phyloP scores from a whole-genome alignment of 2,113 vertebrate genomes.

The Melanotaenia duboulayi region DNA sequence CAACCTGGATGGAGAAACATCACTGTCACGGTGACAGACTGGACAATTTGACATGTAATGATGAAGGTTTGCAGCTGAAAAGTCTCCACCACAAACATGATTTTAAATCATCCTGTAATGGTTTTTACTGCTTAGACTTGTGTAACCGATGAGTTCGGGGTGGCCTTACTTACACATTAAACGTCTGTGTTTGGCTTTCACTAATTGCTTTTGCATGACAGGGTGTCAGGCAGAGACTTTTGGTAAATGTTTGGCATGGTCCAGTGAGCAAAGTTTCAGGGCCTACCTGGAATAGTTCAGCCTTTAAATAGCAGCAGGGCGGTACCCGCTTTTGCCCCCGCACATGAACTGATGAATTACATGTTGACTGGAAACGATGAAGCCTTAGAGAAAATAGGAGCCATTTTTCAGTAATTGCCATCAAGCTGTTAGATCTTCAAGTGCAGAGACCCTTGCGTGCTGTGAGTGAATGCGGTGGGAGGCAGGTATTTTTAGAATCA shows the following conservation, averaged over 20 bases:
- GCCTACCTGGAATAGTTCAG: slow-evolving; percentile 78
- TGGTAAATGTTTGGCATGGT: slow-evolving; percentile 77
- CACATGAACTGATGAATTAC: slow-evolving; percentile 77
- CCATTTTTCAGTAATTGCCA: slow-evolving; percentile 79
- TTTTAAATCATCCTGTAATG: slow-evolving; percentile 55
- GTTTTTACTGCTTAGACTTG: slow-evolving; percentile 55
- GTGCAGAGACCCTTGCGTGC: slow-evolving; percentile 61
- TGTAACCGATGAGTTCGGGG: slow-evolving; percentile 59
- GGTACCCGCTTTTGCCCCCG: slow-evolving; percentile 71
- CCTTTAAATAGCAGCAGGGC: slow-evolving; percentile 77
- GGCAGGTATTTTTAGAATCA: slow-evolving; percentile 79
- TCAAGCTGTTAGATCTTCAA: slow-evolving; percentile 64
- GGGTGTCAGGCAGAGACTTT: slow-evolving; percentile 75
- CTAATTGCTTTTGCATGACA: slow-evolving; percentile 70
- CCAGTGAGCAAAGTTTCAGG: slow-evolving; percentile 61
- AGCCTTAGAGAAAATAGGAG: slow-evolving; percentile 74
- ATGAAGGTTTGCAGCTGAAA: slow-evolving; percentile 12
- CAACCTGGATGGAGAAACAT: slow-evolving; percentile 71
- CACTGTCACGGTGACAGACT: slow-evolving; percentile 32
- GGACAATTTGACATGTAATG: slow-evolving; percentile 39
- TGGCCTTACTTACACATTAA: slow-evolving; percentile 56
- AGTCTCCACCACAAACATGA: too few relatives aligned
- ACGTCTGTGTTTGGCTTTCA: slow-evolving; percentile 67
- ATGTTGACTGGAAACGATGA: slow-evolving; percentile 84
- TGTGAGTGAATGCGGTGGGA: slow-evolving; percentile 71